phyloP scores from a whole-genome alignment of 2,888 invertebrate species.

The Gymnoscelis rufifasciata region DNA sequence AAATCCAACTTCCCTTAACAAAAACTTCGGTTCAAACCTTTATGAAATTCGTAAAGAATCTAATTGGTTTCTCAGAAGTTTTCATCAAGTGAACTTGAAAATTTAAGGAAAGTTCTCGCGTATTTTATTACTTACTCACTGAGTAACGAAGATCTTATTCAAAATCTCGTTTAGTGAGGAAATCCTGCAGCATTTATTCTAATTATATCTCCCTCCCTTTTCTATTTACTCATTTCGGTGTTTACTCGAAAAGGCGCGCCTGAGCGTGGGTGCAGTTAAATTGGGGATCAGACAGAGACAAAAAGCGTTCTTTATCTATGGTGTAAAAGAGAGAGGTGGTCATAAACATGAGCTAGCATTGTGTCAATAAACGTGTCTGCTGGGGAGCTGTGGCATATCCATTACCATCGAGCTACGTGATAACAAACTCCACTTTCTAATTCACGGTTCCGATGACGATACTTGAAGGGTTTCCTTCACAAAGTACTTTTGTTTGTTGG shows the following conservation, averaged over 20 bases:
- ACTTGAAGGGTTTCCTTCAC: constrained; percentile 22
- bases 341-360: constrained; percentile 46
- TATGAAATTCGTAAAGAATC: constrained; percentile 6
- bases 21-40: not conserved
- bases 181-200: constrained; percentile 66
- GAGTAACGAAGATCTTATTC: constrained; percentile 16
- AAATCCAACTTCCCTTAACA: not conserved
- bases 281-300: constrained; percentile 71
- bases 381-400: constrained; percentile 58
- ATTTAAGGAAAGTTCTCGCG: constrained; percentile 2
- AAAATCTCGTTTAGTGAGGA: constrained; percentile 37
- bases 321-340: constrained; percentile 52
- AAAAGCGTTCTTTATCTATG: constrained; percentile 51
- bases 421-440: constrained; percentile 62
- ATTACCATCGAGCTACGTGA: constrained; percentile 55
- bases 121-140: constrained; percentile 8
- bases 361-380: constrained; percentile 60
- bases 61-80: constrained; percentile 12
- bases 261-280: constrained; percentile 72
- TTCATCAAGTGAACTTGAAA: constrained; percentile 4
- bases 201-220: constrained; percentile 74
- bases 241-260: constrained; percentile 73
- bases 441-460: constrained; percentile 41
- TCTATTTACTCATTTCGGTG: constrained; percentile 73
- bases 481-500: constrained; percentile 14